Percentiles rank a stretch among this genome's conserved stretches.
Evolutionary conservation across 2,888 invertebrate species (phyloP).

Genomic region (Lochmaea crataegi): DNA sequence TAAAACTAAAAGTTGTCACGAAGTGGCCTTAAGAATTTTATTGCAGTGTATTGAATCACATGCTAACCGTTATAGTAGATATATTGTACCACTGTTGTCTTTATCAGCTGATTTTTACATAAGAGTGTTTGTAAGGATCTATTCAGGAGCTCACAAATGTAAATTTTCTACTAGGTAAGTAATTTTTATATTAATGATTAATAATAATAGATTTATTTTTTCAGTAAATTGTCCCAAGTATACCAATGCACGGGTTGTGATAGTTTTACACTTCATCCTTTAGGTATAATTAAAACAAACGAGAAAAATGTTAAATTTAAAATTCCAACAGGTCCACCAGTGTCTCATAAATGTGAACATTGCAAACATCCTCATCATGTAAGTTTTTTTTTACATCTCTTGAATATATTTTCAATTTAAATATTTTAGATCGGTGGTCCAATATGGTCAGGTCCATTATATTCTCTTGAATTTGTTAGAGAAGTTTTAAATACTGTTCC

Average conservation of each 20-base stretch:
- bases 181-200: background rate
- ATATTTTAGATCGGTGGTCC: constrained; percentile 86
- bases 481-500: constrained; percentile 70
- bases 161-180: constrained; percentile 84
- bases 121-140: constrained; percentile 89
- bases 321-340: constrained; percentile 77
- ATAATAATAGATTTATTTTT: constrained; percentile 7
- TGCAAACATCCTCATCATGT: constrained; percentile 83
- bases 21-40: constrained; percentile 95
- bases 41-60: constrained; percentile 90
- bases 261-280: constrained; percentile 78
- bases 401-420: background rate
- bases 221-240: constrained; percentile 86
- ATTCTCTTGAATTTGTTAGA: constrained; percentile 81
- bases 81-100: constrained; percentile 90
- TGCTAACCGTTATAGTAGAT: constrained; percentile 92
- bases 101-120: constrained; percentile 97
- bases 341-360: constrained; percentile 76
- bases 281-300: constrained; percentile 74
- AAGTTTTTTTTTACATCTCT: constrained; percentile 49
- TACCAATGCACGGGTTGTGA: constrained; percentile 94
- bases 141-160: constrained; percentile 82
- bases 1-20: constrained; percentile 90
- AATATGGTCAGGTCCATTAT: constrained; percentile 91
- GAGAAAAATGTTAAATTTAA: constrained; percentile 73